phyloP scores from a whole-genome alignment of 1,140 invertebrate species.

The Oreohelix idahoensis region DNA sequence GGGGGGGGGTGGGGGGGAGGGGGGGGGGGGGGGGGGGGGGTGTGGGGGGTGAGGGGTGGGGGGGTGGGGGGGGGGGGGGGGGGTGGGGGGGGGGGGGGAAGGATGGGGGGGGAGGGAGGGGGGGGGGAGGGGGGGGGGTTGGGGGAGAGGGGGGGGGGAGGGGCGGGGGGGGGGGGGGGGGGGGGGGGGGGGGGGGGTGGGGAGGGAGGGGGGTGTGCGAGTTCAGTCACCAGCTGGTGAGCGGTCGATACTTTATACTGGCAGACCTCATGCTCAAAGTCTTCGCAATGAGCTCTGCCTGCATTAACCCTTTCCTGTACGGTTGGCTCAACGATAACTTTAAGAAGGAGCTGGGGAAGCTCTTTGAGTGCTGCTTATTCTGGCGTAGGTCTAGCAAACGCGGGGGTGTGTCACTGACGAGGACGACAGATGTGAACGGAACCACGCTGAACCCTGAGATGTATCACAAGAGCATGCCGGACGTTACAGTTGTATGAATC shows the following conservation, averaged over 20 bases:
- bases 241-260: constrained; percentile 59
- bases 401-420: constrained; percentile 23
- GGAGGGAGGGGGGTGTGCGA: constrained; percentile 92
- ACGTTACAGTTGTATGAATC: neutral
- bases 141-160: no score
- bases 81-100: no score
- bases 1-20: no score
- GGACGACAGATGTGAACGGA: constrained; percentile 37
- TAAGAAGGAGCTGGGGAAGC: constrained; percentile 65
- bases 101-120: no score
- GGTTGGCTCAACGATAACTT: constrained; percentile 79
- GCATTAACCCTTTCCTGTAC: constrained; percentile 87
- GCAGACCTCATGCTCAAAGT: constrained; percentile 68
- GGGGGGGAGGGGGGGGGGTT: no score
- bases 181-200: no score
- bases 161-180: no score
- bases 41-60: no score
- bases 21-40: no score
- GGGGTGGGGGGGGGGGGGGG: no score
- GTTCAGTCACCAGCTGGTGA: constrained; percentile 55
- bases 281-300: constrained; percentile 82
- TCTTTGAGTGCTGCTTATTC: constrained; percentile 44
- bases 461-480: neutral
- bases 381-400: neutral
- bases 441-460: constrained; percentile 10